Evolutionary conservation across 2,113 vertebrate genomes (phyloP).

Genomic region (Anas platyrhynchos): DNA sequence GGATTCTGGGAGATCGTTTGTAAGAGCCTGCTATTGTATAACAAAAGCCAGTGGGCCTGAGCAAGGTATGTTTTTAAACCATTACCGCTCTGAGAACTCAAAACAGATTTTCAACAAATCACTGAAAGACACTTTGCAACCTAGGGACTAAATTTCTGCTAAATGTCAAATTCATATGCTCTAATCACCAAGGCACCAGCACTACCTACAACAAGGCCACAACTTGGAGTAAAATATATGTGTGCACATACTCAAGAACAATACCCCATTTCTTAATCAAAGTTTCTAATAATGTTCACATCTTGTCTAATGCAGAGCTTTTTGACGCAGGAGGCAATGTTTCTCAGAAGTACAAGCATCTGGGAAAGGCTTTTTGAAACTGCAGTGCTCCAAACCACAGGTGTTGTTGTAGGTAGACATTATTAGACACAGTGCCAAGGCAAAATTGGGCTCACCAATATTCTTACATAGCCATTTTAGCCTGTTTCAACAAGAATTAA

Average conservation of each 20-base stretch:
- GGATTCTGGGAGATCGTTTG: slow-evolving; percentile 35
- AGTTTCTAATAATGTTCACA: neutral
- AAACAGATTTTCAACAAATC: slow-evolving; percentile 62
- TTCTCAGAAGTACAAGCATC: neutral
- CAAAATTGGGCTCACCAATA: neutral
- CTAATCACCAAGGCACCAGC: neutral
- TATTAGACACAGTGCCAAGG: neutral
- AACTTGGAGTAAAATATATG: neutral
- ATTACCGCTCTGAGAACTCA: slow-evolving; percentile 53
- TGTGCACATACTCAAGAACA: neutral
- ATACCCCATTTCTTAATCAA: slow-evolving; percentile 3
- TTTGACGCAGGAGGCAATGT: neutral
- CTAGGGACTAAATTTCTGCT: neutral
- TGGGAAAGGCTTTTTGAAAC: slow-evolving; percentile 39
- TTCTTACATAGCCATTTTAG: neutral
- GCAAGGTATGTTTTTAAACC: slow-evolving; percentile 45
- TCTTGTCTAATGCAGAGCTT: neutral
- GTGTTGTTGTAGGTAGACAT: slow-evolving; percentile 11
- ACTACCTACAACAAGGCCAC: neutral
- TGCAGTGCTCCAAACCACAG: slow-evolving; percentile 9
- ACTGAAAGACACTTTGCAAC: neutral
- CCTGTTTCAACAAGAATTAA: neutral
- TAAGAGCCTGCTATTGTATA: slow-evolving; percentile 45
- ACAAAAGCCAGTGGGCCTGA: slow-evolving; percentile 35
- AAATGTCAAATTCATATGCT: neutral